Conservation (phyloP, 1,140 invertebrate species). For the Meteorus sp. region DNA sequence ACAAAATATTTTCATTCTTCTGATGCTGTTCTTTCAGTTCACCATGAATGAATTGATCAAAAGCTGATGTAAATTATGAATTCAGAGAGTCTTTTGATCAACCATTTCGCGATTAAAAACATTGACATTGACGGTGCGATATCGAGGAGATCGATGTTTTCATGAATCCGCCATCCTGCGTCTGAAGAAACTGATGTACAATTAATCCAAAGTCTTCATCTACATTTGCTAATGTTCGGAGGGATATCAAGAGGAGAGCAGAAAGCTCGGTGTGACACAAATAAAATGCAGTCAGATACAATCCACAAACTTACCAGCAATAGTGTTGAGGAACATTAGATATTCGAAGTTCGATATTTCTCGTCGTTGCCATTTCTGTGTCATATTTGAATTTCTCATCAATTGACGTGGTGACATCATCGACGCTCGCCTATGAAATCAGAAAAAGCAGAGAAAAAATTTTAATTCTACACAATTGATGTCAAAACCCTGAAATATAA, state of each 20-base stretch:
- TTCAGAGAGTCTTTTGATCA: neutral
- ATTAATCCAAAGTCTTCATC: too few species aligned
- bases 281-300: neutral
- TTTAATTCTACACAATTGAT: neutral
- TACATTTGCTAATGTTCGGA: too few species aligned
- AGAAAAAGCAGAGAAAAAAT: slow-evolving; percentile 5
- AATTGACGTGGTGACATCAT: slow-evolving; percentile 98
- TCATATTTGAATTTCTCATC: slow-evolving; percentile 99
- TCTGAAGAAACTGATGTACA: too few species aligned
- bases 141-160: too few species aligned
- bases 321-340: slow-evolving; percentile 99
- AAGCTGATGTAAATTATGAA: too few species aligned
- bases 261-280: neutral
- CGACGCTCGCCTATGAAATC: slow-evolving; percentile 80
- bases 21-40: too few species aligned
- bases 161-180: too few species aligned
- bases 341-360: slow-evolving; percentile 99
- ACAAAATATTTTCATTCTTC: too few species aligned
- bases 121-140: too few species aligned
- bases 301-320: slow-evolving; percentile 76
- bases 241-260: neutral
- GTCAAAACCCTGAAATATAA: neutral
- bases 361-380: slow-evolving; percentile 96
- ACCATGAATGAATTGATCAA: too few species aligned
- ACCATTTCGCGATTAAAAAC: too few species aligned